These are phyloP conservation scores for Stichodactyla helianthus DNA, from an alignment of 64 coral and sea anemone species.

Conservation along the genomic window DNA sequence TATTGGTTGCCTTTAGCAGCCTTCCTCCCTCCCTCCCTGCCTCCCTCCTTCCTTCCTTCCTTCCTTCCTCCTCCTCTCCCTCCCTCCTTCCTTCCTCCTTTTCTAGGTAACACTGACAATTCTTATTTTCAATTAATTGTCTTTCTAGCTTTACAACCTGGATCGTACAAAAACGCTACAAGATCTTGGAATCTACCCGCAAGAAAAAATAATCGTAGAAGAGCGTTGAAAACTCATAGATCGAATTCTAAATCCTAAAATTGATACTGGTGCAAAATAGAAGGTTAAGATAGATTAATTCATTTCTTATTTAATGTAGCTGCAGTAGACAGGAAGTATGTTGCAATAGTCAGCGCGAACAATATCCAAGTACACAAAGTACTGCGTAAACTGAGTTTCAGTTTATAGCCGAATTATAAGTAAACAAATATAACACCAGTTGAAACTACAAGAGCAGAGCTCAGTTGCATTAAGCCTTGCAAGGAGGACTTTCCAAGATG, in stretches of 20 bases:
- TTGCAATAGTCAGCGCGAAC: background rate
- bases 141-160: slow-evolving; percentile 54
- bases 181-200: slow-evolving; percentile 77
- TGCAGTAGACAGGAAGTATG: background rate
- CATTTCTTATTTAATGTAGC: background rate
- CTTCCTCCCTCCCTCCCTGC: too few species aligned
- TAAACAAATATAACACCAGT: too few species aligned
- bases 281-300: background rate
- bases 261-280: background rate
- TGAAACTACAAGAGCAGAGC: background rate
- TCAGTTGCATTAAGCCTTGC: background rate
- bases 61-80: too few species aligned
- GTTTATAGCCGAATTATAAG: background rate
- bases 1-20: too few species aligned
- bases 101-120: too few species aligned
- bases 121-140: background rate
- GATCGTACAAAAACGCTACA: slow-evolving; percentile 71
- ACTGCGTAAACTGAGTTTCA: background rate
- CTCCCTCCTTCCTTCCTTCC: too few species aligned
- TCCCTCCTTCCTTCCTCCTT: too few species aligned
- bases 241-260: background rate
- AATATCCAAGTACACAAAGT: background rate
- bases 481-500: background rate
- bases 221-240: slow-evolving; percentile 44
- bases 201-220: slow-evolving; percentile 98